phyloP scores from a whole-genome alignment of 2,113 vertebrate species.

The Hydrolagus affinis region DNA sequence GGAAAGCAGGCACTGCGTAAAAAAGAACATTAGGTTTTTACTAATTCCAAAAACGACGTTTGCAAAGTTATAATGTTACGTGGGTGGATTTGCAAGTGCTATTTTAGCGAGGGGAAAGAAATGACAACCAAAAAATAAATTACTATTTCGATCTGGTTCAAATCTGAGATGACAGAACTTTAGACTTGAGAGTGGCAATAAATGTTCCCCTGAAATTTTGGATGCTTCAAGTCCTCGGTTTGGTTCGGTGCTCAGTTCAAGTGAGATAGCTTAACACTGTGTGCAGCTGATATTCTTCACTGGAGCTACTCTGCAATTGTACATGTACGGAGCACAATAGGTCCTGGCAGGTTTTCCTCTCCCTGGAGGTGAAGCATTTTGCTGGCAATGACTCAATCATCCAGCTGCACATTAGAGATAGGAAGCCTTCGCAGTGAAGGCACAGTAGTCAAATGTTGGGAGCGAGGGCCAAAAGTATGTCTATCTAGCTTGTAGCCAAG shows the following conservation, averaged over 20 bases:
- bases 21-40: neutral
- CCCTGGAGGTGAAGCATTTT: neutral
- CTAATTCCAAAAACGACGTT: neutral
- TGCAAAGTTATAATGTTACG: neutral
- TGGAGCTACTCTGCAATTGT: neutral
- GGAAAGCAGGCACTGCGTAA: neutral
- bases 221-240: neutral
- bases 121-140: too few relatives aligned
- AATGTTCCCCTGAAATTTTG: too few relatives aligned
- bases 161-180: too few relatives aligned
- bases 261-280: neutral
- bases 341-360: neutral
- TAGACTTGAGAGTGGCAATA: too few relatives aligned
- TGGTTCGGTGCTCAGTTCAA: neutral
- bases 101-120: neutral
- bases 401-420: slow-evolving; percentile 8
- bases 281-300: too few relatives aligned
- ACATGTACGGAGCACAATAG: neutral
- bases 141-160: too few relatives aligned
- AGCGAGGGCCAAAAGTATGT: neutral
- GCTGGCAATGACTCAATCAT: neutral
- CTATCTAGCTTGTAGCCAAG: neutral
- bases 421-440: neutral
- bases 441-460: neutral
- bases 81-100: neutral